Evolutionary conservation across 1,140 invertebrate species (phyloP).

Genomic region (Apis cerana): DNA sequence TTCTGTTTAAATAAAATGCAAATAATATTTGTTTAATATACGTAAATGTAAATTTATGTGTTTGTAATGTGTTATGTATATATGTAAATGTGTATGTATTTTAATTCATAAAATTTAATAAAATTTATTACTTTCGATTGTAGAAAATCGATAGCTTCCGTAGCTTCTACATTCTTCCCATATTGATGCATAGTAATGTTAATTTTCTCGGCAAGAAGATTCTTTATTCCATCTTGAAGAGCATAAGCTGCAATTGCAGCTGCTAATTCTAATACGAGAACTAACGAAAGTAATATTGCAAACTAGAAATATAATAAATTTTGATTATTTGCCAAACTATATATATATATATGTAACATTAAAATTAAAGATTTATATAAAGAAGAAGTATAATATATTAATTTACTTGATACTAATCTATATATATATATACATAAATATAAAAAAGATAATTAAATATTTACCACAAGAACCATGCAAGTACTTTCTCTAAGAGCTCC

Average conservation of each 20-base stretch:
- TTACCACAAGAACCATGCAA: conserved; percentile 86
- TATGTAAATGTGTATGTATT: not conserved
- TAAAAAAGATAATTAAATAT: not conserved
- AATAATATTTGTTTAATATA: not conserved
- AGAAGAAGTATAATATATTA: not conserved
- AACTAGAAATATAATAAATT: conserved; percentile 83
- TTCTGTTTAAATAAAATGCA: not conserved
- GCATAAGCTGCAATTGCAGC: conserved; percentile 91
- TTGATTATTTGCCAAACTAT: not conserved
- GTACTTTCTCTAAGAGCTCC: conserved; percentile 92
- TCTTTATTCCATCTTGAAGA: conserved; percentile 84
- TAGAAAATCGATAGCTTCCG: conserved; percentile 84
- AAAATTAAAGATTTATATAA: no score
- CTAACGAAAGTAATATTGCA: conserved; percentile 87
- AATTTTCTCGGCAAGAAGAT: conserved; percentile 83
- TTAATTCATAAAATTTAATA: not conserved
- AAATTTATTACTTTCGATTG: conserved; percentile 83
- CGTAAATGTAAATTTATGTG: not conserved
- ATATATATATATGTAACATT: not conserved
- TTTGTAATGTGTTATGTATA: no score
- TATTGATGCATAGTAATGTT: conserved; percentile 83
- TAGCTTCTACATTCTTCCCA: conserved; percentile 78
- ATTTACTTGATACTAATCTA: not conserved
- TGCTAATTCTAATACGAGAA: conserved; percentile 91
- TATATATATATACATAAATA: not conserved